A percentile compares a stretch with the other conserved stretches of the same genome.
phyloP scores from a whole-genome alignment of 2,888 invertebrate species.

The Chrysomela aeneicollis region DNA sequence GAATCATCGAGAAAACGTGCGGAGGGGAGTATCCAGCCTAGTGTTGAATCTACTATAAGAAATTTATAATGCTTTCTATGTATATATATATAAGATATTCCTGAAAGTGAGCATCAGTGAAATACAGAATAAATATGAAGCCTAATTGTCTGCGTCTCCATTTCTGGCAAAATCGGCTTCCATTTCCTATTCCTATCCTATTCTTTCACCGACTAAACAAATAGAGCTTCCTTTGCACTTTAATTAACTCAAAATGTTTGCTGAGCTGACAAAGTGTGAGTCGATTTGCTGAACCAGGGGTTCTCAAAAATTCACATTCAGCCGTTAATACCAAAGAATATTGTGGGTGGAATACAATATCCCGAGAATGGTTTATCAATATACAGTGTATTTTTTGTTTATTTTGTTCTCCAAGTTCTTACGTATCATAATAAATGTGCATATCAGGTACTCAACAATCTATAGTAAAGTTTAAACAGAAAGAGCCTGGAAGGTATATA shows the following conservation, averaged over 20 bases:
- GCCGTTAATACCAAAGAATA: background rate
- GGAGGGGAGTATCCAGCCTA: no score
- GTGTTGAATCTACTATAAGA: no score
- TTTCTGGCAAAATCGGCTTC: conserved; percentile 17
- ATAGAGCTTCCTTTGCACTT: conserved; percentile 53
- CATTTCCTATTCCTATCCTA: conserved; percentile 9
- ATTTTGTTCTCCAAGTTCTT: no score
- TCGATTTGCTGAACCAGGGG: conserved; percentile 34
- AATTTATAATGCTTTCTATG: no score
- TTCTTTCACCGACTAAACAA: conserved; percentile 42
- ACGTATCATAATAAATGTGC: no score
- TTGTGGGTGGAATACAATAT: no score
- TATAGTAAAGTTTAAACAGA: background rate
- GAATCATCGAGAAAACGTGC: no score
- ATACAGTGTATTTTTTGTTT: no score
- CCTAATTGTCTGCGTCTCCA: background rate
- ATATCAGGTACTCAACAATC: background rate
- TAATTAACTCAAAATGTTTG: conserved; percentile 60
- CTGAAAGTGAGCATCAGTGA: no score
- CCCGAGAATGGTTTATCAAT: no score
- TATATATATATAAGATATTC: no score
- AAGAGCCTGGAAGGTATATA: background rate
- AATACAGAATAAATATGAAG: no score
- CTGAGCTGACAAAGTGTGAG: conserved; percentile 45
- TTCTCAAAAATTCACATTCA: conserved; percentile 24